Evolutionary conservation across 2,797 vertebrate species (phyloP).

Genomic region (Stomatorhinus walkeri): DNA sequence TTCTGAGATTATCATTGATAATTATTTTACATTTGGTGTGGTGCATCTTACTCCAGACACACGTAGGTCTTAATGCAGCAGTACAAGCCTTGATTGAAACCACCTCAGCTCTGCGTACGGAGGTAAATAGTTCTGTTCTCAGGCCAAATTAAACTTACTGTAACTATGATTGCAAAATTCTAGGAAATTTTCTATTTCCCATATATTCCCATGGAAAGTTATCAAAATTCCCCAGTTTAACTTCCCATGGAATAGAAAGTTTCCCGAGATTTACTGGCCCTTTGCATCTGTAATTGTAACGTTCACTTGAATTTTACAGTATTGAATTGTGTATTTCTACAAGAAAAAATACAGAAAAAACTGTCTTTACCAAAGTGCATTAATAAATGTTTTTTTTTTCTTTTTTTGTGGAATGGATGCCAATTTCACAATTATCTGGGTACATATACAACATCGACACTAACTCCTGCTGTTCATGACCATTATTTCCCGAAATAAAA

Average conservation of each 20-base stretch:
- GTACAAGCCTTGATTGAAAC: slow-evolving; percentile 66
- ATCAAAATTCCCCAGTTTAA: neutral
- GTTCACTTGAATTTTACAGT: neutral
- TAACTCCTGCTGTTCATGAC: neutral
- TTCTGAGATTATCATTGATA: slow-evolving; percentile 19
- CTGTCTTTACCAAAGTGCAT: neutral
- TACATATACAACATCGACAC: neutral
- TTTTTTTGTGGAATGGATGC: neutral
- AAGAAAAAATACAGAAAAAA: neutral
- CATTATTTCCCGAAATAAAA: neutral
- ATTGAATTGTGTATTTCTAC: neutral
- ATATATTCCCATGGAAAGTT: neutral
- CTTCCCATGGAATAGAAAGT: neutral
- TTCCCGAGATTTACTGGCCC: neutral
- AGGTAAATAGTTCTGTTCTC: slow-evolving; percentile 47
- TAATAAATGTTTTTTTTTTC: neutral
- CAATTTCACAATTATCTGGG: neutral
- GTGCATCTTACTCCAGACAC: slow-evolving; percentile 60
- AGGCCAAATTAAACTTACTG: neutral
- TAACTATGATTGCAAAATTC: neutral
- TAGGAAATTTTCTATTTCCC: neutral
- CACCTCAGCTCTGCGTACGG: slow-evolving; percentile 57
- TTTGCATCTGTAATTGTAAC: neutral
- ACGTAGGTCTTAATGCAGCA: slow-evolving; percentile 67
- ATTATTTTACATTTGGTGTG: slow-evolving; percentile 32